A percentile compares a stretch with the other conserved stretches of the same genome.
These are phyloP conservation scores for Spermophilus dauricus DNA, from an alignment of 2,113 vertebrate genomes.

Conservation along the genomic window DNA sequence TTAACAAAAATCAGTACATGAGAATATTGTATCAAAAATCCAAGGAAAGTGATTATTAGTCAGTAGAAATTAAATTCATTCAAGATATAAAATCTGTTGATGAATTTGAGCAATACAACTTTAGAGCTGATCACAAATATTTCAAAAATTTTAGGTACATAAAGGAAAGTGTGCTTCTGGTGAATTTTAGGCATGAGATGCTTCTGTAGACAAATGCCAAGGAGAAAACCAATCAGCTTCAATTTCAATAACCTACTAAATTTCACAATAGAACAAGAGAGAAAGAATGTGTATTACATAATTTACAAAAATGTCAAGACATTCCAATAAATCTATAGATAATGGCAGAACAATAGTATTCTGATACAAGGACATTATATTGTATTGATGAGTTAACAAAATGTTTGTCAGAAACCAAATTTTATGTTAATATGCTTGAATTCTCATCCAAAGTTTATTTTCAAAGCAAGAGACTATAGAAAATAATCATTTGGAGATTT, in stretches of 20 bases:
- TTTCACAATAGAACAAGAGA: slow-evolving; percentile 86
- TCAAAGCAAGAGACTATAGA: slow-evolving; percentile 40
- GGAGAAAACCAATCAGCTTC: slow-evolving; percentile 86
- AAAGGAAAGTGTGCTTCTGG: slow-evolving; percentile 72
- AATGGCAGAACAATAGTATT: slow-evolving; percentile 84
- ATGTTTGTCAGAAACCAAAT: slow-evolving; percentile 73
- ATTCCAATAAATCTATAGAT: slow-evolving; percentile 86
- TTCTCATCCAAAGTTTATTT: slow-evolving; percentile 64
- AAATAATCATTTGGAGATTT: slow-evolving; percentile 28
- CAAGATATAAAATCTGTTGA: slow-evolving; percentile 63
- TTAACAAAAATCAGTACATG: slow-evolving; percentile 21
- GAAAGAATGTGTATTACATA: slow-evolving; percentile 85
- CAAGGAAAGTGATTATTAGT: slow-evolving; percentile 7
- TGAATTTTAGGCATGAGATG: slow-evolving; percentile 80
- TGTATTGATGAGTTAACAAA: slow-evolving; percentile 81
- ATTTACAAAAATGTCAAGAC: slow-evolving; percentile 88
- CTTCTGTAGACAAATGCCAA: slow-evolving; percentile 84
- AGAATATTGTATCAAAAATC: slow-evolving; percentile 24
- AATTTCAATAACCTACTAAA: slow-evolving; percentile 88
- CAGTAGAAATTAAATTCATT: slow-evolving; percentile 66
- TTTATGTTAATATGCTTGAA: slow-evolving; percentile 56
- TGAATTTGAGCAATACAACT: slow-evolving; percentile 71
- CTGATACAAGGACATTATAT: slow-evolving; percentile 79
- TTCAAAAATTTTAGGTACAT: slow-evolving; percentile 73
- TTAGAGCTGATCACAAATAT: slow-evolving; percentile 76